These are phyloP conservation scores for Hiodon alosoides DNA, from an alignment of 2,113 vertebrate species.

Conservation along the genomic window DNA sequence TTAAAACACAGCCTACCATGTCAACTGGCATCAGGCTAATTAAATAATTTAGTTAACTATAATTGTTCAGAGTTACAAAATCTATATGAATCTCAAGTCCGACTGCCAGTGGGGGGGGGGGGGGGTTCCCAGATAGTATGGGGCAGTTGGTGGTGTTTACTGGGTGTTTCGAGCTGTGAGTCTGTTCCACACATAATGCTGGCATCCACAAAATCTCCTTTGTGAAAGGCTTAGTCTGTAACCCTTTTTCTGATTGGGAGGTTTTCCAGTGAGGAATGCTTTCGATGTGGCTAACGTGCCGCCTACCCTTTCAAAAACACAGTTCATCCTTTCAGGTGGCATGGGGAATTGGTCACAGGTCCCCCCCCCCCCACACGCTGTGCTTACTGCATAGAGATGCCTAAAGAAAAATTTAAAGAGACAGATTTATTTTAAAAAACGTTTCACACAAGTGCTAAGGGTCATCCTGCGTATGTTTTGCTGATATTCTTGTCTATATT, in stretches of 20 bases:
- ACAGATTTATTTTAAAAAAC: too few species aligned
- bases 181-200: background rate
- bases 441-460: too few species aligned
- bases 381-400: background rate
- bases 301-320: background rate
- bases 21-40: background rate
- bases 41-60: background rate
- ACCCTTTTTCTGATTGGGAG: slow-evolving; percentile 10
- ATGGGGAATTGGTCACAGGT: background rate
- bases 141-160: background rate
- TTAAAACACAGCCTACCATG: background rate
- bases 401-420: too few species aligned
- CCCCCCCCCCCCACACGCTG: background rate
- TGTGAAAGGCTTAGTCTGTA: background rate
- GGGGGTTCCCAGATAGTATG: background rate
- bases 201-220: background rate
- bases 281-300: background rate
- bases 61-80: background rate
- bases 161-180: background rate
- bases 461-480: too few species aligned
- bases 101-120: background rate
- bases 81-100: background rate
- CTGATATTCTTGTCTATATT: too few species aligned
- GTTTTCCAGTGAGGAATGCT: slow-evolving; percentile 16
- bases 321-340: background rate